phyloP scores from a whole-genome alignment of 2,797 vertebrate genomes.

The Gouania willdenowi region DNA sequence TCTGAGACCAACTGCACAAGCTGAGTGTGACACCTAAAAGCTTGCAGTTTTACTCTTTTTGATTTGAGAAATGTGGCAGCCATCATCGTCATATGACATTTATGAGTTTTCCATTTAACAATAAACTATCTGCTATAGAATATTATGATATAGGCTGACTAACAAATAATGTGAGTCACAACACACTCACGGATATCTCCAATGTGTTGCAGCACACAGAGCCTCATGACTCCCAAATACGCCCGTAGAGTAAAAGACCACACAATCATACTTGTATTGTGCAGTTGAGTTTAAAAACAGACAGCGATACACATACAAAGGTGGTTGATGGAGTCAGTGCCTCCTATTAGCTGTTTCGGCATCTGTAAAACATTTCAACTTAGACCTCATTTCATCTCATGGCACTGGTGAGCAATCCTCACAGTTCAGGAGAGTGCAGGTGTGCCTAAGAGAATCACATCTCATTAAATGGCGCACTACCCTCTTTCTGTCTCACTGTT shows the following conservation, averaged over 20 bases:
- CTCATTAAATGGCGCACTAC: slow-evolving; percentile 75
- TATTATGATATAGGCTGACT: slow-evolving; percentile 26
- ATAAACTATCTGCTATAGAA: slow-evolving; percentile 18
- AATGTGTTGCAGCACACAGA: slow-evolving; percentile 6
- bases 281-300: too few species aligned
- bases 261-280: slow-evolving; percentile 15
- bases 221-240: slow-evolving; percentile 20
- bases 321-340: slow-evolving; percentile 17
- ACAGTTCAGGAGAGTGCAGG: slow-evolving; percentile 53
- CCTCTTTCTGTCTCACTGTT: slow-evolving; percentile 43
- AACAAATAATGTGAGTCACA: slow-evolving; percentile 24
- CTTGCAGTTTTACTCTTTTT: slow-evolving; percentile 20
- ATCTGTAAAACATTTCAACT: too few species aligned
- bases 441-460: slow-evolving; percentile 59
- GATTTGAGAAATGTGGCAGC: slow-evolving; percentile 23
- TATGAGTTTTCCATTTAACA: slow-evolving; percentile 23
- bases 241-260: slow-evolving; percentile 7
- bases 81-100: slow-evolving; percentile 30
- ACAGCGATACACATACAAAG: slow-evolving; percentile 21
- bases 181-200: slow-evolving; percentile 12
- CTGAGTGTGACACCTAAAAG: background rate
- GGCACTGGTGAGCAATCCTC: slow-evolving; percentile 52
- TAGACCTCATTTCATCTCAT: slow-evolving; percentile 29
- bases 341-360: slow-evolving; percentile 25
- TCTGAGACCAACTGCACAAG: slow-evolving; percentile 32